Percentiles rank a stretch among this genome's conserved stretches.
Conservation (phyloP, 2,113 vertebrate genomes). For the Melozone crissalis region DNA sequence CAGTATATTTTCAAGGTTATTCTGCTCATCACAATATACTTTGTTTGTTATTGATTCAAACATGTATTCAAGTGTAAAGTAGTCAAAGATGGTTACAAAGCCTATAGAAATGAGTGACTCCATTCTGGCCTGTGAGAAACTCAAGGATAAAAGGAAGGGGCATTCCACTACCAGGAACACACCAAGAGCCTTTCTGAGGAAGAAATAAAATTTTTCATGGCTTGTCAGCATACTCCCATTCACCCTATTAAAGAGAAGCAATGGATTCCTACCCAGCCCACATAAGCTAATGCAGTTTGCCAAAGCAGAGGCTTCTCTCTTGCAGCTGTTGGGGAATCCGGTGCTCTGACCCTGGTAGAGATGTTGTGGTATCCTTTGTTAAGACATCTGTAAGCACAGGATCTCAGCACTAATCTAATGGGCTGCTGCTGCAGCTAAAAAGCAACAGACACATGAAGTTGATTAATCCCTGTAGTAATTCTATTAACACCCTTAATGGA, state of each 20-base stretch:
- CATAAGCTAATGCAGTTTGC: background rate
- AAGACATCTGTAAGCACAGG: slow-evolving; percentile 34
- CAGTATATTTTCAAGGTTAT: background rate
- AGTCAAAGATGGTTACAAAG: background rate
- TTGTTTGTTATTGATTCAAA: background rate
- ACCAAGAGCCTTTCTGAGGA: background rate
- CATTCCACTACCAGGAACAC: background rate
- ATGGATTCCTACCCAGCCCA: background rate
- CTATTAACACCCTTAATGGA: slow-evolving; percentile 30
- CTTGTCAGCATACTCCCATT: background rate
- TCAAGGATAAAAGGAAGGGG: background rate
- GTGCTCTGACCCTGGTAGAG: background rate
- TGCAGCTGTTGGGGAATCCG: background rate
- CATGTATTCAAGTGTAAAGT: background rate
- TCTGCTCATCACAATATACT: background rate
- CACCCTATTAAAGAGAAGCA: background rate
- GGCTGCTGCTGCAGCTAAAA: slow-evolving; percentile 1
- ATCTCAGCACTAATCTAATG: slow-evolving; percentile 10
- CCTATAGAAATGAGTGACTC: background rate
- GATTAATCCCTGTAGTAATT: slow-evolving; percentile 49
- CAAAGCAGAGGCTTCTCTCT: background rate
- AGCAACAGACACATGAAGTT: background rate
- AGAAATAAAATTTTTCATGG: background rate
- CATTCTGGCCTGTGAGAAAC: background rate
- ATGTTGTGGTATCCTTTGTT: slow-evolving; percentile 7